Conservation (phyloP, 2,113 vertebrate genomes). For the Atractosteus spatula region DNA sequence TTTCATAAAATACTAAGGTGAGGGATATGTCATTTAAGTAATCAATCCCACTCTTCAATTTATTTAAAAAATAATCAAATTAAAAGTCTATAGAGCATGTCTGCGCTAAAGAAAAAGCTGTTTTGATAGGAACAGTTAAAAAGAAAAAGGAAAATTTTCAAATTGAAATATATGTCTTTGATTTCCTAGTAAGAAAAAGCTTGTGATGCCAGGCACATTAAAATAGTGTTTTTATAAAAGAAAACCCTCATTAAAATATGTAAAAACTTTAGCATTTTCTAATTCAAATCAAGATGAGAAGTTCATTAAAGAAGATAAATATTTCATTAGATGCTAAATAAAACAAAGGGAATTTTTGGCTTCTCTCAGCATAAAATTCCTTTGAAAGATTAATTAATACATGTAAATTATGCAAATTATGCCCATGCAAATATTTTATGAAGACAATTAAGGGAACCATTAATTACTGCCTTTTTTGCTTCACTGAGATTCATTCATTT, state of each 20-base stretch:
- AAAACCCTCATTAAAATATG: constrained; percentile 69
- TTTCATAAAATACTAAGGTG: too few species aligned
- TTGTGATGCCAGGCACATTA: constrained; percentile 43
- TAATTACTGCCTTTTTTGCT: constrained; percentile 99
- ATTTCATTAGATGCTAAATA: constrained; percentile 99
- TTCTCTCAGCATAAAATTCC: constrained; percentile 99
- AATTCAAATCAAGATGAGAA: constrained; percentile 99
- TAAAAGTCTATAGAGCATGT: too few species aligned
- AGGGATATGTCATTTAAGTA: too few species aligned
- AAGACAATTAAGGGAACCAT: constrained; percentile 99
- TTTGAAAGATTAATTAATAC: constrained; percentile 99
- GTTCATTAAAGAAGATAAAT: constrained; percentile 99
- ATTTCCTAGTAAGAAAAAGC: constrained; percentile 21
- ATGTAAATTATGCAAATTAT: constrained; percentile 99
- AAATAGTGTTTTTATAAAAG: constrained; percentile 43
- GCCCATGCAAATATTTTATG: constrained; percentile 99
- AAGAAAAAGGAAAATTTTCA: neutral
- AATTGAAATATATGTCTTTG: constrained; percentile 46
- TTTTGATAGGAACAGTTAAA: too few species aligned
- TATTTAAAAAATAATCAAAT: too few species aligned
- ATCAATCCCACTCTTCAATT: too few species aligned
- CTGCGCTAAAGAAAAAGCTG: too few species aligned
- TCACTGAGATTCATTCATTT: constrained; percentile 99
- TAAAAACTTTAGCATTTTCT: constrained; percentile 93
- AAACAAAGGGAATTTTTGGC: constrained; percentile 99